Evolutionary conservation across 2,888 invertebrate genomes (phyloP).

Genomic region (Galerucella nymphaeae): DNA sequence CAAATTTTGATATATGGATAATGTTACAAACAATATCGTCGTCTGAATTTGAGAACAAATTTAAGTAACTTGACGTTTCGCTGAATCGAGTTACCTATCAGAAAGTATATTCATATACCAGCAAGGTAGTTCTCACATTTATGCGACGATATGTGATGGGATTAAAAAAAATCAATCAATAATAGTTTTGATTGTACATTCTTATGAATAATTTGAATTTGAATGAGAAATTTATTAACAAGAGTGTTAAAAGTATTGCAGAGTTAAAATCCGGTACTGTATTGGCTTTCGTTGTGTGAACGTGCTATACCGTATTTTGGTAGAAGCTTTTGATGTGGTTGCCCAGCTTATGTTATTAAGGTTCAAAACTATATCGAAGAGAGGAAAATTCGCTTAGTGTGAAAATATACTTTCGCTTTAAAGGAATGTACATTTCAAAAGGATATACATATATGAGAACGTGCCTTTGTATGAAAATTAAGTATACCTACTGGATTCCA

Average conservation of each 20-base stretch:
- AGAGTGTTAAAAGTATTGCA: not conserved
- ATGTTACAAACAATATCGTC: too few relatives aligned
- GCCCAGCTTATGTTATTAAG: slow-evolving; percentile 34
- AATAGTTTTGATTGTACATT: too few relatives aligned
- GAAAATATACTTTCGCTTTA: slow-evolving; percentile 16
- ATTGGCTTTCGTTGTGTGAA: slow-evolving; percentile 4
- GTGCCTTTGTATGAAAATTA: not conserved
- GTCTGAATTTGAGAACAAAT: too few relatives aligned
- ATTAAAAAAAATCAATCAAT: too few relatives aligned
- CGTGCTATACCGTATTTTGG: slow-evolving; percentile 24
- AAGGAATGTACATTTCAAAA: slow-evolving; percentile 23
- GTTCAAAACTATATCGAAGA: slow-evolving; percentile 29
- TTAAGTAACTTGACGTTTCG: too few relatives aligned
- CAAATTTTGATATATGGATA: too few relatives aligned
- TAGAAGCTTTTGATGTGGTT: slow-evolving; percentile 38
- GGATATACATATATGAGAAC: not conserved
- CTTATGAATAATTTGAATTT: too few relatives aligned
- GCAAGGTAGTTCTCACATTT: too few relatives aligned
- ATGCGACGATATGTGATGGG: too few relatives aligned
- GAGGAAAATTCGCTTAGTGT: slow-evolving; percentile 19
- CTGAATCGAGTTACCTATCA: too few relatives aligned
- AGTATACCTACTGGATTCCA: not conserved
- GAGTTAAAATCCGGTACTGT: not conserved
- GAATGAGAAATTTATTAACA: too few relatives aligned
- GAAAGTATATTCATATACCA: too few relatives aligned